Base-by-base conservation (phyloP, 2,888 invertebrate species). In the Craniophora ligustri region DNA sequence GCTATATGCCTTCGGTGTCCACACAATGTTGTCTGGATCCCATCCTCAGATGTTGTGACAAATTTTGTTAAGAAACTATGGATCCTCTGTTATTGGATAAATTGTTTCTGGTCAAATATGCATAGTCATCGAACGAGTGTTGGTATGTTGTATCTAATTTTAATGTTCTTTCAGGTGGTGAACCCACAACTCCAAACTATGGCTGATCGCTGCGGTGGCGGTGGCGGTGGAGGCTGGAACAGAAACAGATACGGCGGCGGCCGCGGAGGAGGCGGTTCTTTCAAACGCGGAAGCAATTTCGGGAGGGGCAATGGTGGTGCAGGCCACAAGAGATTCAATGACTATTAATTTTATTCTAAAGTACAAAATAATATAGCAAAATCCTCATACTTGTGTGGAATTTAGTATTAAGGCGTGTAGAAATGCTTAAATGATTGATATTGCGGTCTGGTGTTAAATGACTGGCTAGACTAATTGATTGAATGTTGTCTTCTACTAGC, bases 151-250 rank as follows among this genome's bases (percentile, higher is more conserved):
- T n/a, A n/a, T 13, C 10, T 28, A 31, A 39, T 31, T 35, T 8
- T 11, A 32, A 46, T 62, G 65, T 61, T 49, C 67, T 80, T 77
- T 81, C 94, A 95, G 96, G 96, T 96, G 67, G 95, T 98, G 53
- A 97, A 97, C 84, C 98, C 98, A 40, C 97, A 98, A 84, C 94
- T 98, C 36, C 94, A 96, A 76, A 97, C 97, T 75, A 95, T 98
- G 94, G 96, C 97, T 5, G 95, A 95, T 69, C 94, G 95, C 32
- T 95, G 94, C 59, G 95, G 94, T 42, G 95, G 95, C 32, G 95
- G 94, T 15, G 94, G 95, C 49, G 94, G 95, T 48, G 94, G 94
- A 19, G 94, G 95, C 69, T 93, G 94, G 93, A 94, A 94, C 72
- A 91, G 94, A 46, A 94, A 86, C 73, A 85, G 94, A 28, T 94